Evolutionary conservation across 2,113 vertebrate species (phyloP).

Genomic region (Vidua macroura): DNA sequence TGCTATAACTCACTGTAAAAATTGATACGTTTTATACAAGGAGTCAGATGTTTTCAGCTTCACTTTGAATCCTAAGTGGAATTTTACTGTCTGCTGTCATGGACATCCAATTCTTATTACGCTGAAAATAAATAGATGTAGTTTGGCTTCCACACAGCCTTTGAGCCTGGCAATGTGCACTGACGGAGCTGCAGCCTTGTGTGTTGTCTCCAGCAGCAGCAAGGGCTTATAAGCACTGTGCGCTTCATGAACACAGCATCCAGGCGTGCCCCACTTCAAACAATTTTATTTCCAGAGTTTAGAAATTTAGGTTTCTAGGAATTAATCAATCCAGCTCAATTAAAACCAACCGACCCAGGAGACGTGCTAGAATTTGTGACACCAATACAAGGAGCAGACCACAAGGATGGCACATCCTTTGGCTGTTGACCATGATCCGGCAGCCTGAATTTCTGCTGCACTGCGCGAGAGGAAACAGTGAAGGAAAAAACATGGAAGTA

Average conservation of each 20-base stretch:
- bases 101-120: not conserved
- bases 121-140: not conserved
- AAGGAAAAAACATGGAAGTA: not conserved
- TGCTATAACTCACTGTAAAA: not conserved
- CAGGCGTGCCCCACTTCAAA: not conserved
- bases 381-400: not conserved
- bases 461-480: not conserved
- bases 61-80: not conserved
- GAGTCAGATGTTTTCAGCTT: not conserved
- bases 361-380: fast-evolving
- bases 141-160: not conserved
- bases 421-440: not conserved
- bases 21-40: not conserved
- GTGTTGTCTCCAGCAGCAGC: not conserved
- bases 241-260: not conserved
- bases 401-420: not conserved
- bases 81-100: not conserved
- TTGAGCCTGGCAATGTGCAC: not conserved
- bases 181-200: not conserved
- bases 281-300: not conserved
- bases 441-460: not conserved
- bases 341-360: not conserved
- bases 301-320: not conserved
- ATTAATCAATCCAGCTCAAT: not conserved
- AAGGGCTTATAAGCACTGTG: not conserved